phyloP scores from a whole-genome alignment of 2,797 vertebrate species.

The Cottoperca gobio region DNA sequence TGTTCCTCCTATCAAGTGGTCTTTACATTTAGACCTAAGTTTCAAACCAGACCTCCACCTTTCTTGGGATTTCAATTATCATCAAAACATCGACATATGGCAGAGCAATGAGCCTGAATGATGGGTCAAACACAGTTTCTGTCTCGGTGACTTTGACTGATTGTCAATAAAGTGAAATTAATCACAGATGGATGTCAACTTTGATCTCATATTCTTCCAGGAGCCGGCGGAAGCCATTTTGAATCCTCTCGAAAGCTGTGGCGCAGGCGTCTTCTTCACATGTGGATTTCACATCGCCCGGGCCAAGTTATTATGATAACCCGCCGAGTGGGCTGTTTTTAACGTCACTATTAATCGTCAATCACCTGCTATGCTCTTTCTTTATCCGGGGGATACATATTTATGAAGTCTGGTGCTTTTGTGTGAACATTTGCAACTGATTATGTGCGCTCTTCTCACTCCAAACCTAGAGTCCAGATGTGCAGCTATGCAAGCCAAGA shows the following conservation, averaged over 20 bases:
- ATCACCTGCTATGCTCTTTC: slow-evolving; percentile 66
- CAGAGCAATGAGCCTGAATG: slow-evolving; percentile 45
- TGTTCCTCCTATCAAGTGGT: slow-evolving; percentile 15
- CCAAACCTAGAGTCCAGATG: slow-evolving; percentile 78
- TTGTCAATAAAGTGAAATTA: slow-evolving; percentile 73
- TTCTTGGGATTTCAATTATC: slow-evolving; percentile 47
- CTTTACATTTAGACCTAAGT: slow-evolving; percentile 14
- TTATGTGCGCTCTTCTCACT: slow-evolving; percentile 69
- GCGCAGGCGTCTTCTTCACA: slow-evolving; percentile 35
- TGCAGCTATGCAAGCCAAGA: slow-evolving; percentile 53
- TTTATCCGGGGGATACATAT: slow-evolving; percentile 73
- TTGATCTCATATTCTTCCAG: slow-evolving; percentile 63
- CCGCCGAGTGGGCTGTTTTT: slow-evolving; percentile 59
- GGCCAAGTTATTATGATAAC: slow-evolving; percentile 54
- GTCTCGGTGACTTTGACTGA: slow-evolving; percentile 63
- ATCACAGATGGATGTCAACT: slow-evolving; percentile 73
- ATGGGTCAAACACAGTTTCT: slow-evolving; percentile 59
- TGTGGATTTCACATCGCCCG: slow-evolving; percentile 49
- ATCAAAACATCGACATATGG: slow-evolving; percentile 46
- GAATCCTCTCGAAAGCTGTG: slow-evolving; percentile 40
- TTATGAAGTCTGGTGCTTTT: slow-evolving; percentile 75
- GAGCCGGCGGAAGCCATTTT: slow-evolving; percentile 50
- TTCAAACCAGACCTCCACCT: slow-evolving; percentile 33
- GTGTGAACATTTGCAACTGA: slow-evolving; percentile 78
- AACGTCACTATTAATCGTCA: slow-evolving; percentile 74